Evolutionary conservation across 2,113 vertebrate genomes (phyloP).

Genomic region (Dasyprocta punctata): DNA sequence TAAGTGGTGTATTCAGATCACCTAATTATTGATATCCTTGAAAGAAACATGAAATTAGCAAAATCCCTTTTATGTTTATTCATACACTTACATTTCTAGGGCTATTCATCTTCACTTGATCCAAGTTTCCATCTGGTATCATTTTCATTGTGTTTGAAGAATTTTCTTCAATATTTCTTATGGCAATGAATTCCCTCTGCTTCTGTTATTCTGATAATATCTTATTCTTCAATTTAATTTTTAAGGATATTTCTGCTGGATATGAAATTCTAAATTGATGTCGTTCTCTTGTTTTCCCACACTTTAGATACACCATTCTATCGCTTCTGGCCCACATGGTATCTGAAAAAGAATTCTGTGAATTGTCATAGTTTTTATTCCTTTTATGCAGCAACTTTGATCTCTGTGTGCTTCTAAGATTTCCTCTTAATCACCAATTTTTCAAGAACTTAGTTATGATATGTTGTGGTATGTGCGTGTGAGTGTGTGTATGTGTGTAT

Average conservation of each 20-base stretch:
- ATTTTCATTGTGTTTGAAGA: not conserved
- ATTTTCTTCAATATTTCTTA: not conserved
- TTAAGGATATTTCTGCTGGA: conserved; percentile 7
- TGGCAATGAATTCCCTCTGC: not conserved
- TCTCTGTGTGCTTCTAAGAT: not conserved
- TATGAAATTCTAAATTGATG: not conserved
- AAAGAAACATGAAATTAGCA: not conserved
- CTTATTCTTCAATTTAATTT: not conserved
- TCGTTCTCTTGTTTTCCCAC: not conserved
- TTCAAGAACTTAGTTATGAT: not conserved
- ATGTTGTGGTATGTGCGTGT: not conserved
- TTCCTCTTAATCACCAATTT: not conserved
- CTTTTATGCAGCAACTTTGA: not conserved
- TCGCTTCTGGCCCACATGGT: not conserved
- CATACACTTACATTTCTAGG: not conserved
- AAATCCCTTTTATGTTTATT: not conserved
- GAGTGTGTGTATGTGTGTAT: not conserved
- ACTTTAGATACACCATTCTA: not conserved
- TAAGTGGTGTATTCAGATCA: not conserved
- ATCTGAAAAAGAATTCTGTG: not conserved
- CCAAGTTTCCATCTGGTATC: not conserved
- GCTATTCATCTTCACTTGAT: not conserved
- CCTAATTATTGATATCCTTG: not conserved
- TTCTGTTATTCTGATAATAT: not conserved
- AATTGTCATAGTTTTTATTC: not conserved